Evolutionary conservation across 2,888 invertebrate species (phyloP), one percentile per base, ranked within the genome.

Genomic region (Philereme vetulata): DNA sequence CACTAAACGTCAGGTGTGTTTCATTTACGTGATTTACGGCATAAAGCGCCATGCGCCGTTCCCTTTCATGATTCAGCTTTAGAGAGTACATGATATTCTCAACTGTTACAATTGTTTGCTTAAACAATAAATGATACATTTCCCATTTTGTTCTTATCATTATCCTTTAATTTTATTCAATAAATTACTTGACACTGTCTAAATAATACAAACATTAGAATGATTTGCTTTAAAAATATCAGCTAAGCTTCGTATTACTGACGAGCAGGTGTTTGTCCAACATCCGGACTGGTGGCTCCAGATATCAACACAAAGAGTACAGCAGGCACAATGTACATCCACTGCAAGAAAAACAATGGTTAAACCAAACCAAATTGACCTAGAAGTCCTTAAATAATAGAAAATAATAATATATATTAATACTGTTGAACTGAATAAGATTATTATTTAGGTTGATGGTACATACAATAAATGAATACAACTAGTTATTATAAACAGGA

Each of bases 291-390:
- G 61, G 96, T 94, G 38, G 97, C 97, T 65, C 97, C 97, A 53
- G 98, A 97, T 68, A 99, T 93, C 81, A 98, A 94, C 73, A 99
- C 95, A 76, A 99, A 95, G 68, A 99, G 95, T 51, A 97, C 96
- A 36, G 98, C 95, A 4, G 99, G 98, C 47, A 99, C 96, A 74
- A 99, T 98, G 88, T 99, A 99, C 98, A 99, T 99, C 99, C 99
- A 99, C 98, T 98, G 94, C 95, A 96, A 85, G 72, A 10, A 34
- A 56, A 40, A 7, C 35, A 34, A 9, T 4, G 34, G 10, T 55
- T 10, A 52, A 36, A 5, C 36, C 36, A 5, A 36, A 36, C 36
- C 5, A 36, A 36, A 3, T 36, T 36, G 21, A 21, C 21, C 21
- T 21, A 21, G 21, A 21, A 2, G 21, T 21, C 21, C 21, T 21